Evolutionary conservation across 2,113 vertebrate genomes (phyloP), one percentile per base, ranked within the genome.

Genomic region (Beaufortia kweichowensis): DNA sequence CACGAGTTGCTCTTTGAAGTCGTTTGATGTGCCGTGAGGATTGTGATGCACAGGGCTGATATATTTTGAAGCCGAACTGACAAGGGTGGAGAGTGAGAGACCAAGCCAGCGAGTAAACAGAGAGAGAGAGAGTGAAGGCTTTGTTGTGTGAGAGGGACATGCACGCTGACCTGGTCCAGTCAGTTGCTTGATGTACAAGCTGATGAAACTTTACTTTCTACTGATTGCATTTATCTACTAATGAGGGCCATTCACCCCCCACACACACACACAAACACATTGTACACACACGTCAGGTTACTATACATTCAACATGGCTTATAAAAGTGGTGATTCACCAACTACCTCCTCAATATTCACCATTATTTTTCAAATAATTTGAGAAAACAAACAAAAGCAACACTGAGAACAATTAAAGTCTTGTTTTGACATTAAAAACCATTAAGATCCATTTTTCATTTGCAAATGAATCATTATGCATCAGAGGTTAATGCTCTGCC

Each of bases 1-100:
- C 67, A 79, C 26, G 46, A 63, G 39, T 71, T 75, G 48, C 55
- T 43, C 62, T 84, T 84, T 76, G 69, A 81, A 84, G 80, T 75
- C 19, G 57, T 76, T 84, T 84, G 78, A 82, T 80, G 70, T 84
- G 71, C 70, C 14, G 12, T 57, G 82, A 78, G 82, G 64, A 75
- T 73, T 71, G 29, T 71, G 43, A 59, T 61, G 65, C 62, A 39
- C 66, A 53, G 46, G 14, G 56, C 53, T 72, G 71, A 62, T 77
- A 75, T 77, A 43, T 78, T 70, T 77, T 60, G 6, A 11, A 75
- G 62, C 53, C 48, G 39, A 53, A 19, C 41, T 55, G 33, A 41
- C 1, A 10, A 39, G 50, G 68, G 23, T 48, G 24, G 60, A 65
- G 59, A 39, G 60, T 24, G 63, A 35, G 57, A 50, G 33, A 64